A percentile compares a stretch with the other conserved stretches of the same genome.
phyloP scores from a whole-genome alignment of 2,113 vertebrate genomes.

The Budorcas taxicolor region DNA sequence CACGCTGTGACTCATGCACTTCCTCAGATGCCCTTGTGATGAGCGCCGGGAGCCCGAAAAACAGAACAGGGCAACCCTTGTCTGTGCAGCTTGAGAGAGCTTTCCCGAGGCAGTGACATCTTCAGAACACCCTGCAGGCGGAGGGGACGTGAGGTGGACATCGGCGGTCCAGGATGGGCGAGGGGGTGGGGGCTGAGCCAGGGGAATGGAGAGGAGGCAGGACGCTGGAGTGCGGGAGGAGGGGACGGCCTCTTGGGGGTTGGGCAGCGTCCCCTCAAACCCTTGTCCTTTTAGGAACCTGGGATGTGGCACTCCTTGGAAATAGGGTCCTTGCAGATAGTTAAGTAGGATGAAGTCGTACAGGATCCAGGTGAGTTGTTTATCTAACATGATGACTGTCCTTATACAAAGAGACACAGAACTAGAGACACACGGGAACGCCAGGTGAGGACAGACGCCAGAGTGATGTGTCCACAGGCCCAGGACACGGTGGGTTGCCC shows the following conservation, averaged over 20 bases:
- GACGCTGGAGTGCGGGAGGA: neutral
- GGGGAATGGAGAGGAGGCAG: neutral
- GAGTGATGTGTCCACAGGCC: neutral
- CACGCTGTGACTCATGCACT: too few relatives aligned
- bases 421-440: neutral
- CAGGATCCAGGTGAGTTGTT: neutral
- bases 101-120: neutral
- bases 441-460: neutral
- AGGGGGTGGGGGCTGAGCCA: too few relatives aligned
- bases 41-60: neutral
- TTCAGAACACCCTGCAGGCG: neutral
- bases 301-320: neutral
- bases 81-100: neutral
- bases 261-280: neutral
- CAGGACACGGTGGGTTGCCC: neutral
- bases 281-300: neutral
- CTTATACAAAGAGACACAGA: neutral
- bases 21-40: neutral
- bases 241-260: neutral
- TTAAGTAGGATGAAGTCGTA: neutral
- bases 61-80: neutral
- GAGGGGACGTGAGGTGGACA: neutral
- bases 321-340: neutral
- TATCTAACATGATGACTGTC: neutral
- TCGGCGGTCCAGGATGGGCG: neutral